Conservation (phyloP, 2,797 vertebrate genomes). For the Myotis vivesi region DNA sequence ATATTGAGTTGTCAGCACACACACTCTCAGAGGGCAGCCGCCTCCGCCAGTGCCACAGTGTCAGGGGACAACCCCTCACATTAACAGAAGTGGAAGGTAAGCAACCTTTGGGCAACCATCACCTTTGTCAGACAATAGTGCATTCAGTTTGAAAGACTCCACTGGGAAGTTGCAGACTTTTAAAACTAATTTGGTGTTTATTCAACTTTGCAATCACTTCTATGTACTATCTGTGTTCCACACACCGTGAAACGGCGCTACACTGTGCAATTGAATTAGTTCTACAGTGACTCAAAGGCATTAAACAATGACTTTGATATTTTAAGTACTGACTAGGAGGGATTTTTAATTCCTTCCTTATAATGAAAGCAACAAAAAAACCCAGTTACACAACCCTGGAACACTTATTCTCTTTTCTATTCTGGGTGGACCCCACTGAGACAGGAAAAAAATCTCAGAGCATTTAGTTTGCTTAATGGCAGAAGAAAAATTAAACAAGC, state of each 20-base stretch:
- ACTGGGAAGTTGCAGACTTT: slow-evolving; percentile 85
- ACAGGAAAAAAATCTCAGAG: slow-evolving; percentile 80
- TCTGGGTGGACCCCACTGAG: slow-evolving; percentile 81
- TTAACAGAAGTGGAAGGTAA: slow-evolving; percentile 25
- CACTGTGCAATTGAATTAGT: slow-evolving; percentile 88
- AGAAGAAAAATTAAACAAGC: slow-evolving; percentile 86
- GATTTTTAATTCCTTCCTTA: slow-evolving; percentile 88
- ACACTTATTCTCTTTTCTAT: slow-evolving; percentile 83
- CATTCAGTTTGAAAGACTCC: slow-evolving; percentile 81
- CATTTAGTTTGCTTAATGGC: slow-evolving; percentile 83
- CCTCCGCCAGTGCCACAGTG: neutral
- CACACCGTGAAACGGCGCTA: slow-evolving; percentile 85
- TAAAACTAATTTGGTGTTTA: slow-evolving; percentile 86
- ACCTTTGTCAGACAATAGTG: slow-evolving; percentile 60
- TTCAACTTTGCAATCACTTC: slow-evolving; percentile 87
- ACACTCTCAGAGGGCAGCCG: neutral
- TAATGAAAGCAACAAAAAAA: slow-evolving; percentile 84
- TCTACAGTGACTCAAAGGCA: slow-evolving; percentile 89
- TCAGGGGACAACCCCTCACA: neutral
- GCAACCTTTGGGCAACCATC: slow-evolving; percentile 10
- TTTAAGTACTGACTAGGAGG: slow-evolving; percentile 89
- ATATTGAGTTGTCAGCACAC: neutral
- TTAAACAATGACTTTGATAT: slow-evolving; percentile 90
- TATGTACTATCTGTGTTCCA: slow-evolving; percentile 86
- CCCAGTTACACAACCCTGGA: slow-evolving; percentile 83